A percentile compares a stretch with the other conserved stretches of the same genome.
These are phyloP conservation scores for Drosophila eohydei DNA, from an alignment of 2,888 invertebrate genomes.

Conservation along the genomic window DNA sequence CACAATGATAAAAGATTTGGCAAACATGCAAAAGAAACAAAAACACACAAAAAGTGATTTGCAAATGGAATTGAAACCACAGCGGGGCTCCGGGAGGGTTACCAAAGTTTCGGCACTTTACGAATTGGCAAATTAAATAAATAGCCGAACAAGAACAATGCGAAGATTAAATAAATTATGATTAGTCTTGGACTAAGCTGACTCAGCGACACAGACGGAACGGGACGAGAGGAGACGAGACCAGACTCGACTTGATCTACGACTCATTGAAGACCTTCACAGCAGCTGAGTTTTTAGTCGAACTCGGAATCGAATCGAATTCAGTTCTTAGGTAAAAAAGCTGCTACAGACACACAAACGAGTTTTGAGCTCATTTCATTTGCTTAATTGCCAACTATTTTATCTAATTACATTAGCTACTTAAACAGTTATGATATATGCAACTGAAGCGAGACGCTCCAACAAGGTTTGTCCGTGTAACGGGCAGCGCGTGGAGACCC, in stretches of 20 bases:
- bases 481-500: slow-evolving; percentile 22
- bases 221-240: background rate
- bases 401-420: slow-evolving; percentile 28
- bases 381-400: slow-evolving; percentile 28
- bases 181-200: slow-evolving; percentile 34
- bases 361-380: slow-evolving; percentile 18
- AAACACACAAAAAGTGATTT: slow-evolving; percentile 36
- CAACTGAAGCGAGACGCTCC: slow-evolving; percentile 31
- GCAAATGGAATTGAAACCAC: slow-evolving; percentile 59
- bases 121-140: slow-evolving; percentile 52
- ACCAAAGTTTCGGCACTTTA: slow-evolving; percentile 11
- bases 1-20: slow-evolving; percentile 63
- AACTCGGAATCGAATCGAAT: slow-evolving; percentile 39
- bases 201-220: background rate
- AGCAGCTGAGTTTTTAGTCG: slow-evolving; percentile 17
- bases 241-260: slow-evolving; percentile 27
- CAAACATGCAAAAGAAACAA: slow-evolving; percentile 44
- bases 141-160: slow-evolving; percentile 39
- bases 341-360: slow-evolving; percentile 2
- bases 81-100: slow-evolving; percentile 2
- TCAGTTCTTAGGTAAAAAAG: slow-evolving; percentile 8
- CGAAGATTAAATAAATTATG: slow-evolving; percentile 42
- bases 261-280: slow-evolving; percentile 59
- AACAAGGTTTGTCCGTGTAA: background rate
- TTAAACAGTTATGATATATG: slow-evolving; percentile 28